A percentile compares a stretch with the other conserved stretches of the same genome.
phyloP scores from a whole-genome alignment of 2,113 vertebrate genomes.

The Spea bombifrons region DNA sequence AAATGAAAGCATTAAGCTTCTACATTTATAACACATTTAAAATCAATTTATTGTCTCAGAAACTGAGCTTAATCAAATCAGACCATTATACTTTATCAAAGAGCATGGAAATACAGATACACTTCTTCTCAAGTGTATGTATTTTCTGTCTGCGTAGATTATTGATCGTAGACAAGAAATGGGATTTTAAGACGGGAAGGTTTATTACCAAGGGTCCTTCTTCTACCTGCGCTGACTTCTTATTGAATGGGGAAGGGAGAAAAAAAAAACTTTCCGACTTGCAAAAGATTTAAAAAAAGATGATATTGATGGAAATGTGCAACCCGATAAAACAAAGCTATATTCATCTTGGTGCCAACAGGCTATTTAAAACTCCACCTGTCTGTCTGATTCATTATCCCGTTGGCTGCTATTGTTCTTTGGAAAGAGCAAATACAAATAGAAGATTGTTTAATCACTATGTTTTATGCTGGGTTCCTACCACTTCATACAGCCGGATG shows the following conservation, averaged over 20 bases:
- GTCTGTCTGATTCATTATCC: constrained; percentile 27
- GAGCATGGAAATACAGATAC: constrained; percentile 23
- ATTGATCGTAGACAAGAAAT: constrained; percentile 43
- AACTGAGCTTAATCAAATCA: constrained; percentile 4
- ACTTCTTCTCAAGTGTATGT: constrained; percentile 45
- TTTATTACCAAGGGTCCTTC: constrained; percentile 31
- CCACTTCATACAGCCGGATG: no score
- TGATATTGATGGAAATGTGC: constrained; percentile 20
- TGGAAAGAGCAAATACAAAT: background rate
- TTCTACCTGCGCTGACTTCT: constrained; percentile 33
- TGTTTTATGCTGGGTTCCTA: no score
- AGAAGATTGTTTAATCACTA: background rate
- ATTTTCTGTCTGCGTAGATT: constrained; percentile 47
- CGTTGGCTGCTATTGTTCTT: background rate
- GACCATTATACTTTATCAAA: constrained; percentile 31
- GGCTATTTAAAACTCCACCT: constrained; percentile 10
- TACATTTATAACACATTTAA: constrained; percentile 47
- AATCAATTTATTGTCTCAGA: constrained; percentile 40
- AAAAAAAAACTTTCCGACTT: constrained; percentile 26
- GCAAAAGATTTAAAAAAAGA: constrained; percentile 27
- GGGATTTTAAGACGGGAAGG: constrained; percentile 40
- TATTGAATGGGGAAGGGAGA: constrained; percentile 23
- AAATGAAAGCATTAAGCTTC: constrained; percentile 46
- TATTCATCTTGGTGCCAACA: constrained; percentile 23
- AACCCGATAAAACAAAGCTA: constrained; percentile 9